These are phyloP conservation scores for Etia nguti DNA, from an alignment of 2,113 vertebrate genomes.

Conservation along the genomic window DNA sequence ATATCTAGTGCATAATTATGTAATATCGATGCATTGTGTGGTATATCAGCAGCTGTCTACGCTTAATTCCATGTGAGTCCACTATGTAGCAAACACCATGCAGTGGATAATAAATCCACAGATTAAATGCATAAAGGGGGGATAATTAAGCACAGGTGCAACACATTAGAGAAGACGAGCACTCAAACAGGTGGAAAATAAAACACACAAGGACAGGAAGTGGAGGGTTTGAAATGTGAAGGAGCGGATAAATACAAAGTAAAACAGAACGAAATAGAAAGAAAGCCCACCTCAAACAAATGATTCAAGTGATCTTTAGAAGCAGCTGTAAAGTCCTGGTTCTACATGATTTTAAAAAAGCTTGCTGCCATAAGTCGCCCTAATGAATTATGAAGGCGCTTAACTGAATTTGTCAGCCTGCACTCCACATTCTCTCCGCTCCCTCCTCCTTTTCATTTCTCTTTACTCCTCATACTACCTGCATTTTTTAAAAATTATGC, in stretches of 20 bases:
- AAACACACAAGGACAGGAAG: background rate
- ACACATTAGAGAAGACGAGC: background rate
- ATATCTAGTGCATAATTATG: background rate
- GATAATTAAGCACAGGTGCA: background rate
- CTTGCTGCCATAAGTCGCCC: background rate
- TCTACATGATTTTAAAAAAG: background rate
- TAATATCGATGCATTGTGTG: background rate
- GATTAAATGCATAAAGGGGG: background rate
- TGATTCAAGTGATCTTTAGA: background rate
- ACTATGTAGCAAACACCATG: background rate
- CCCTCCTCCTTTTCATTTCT: background rate
- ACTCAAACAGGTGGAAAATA: background rate
- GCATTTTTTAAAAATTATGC: background rate
- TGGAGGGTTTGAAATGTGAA: background rate
- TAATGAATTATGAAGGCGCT: background rate
- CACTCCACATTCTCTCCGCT: background rate
- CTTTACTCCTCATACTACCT: background rate
- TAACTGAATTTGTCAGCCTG: background rate
- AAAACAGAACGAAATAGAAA: background rate
- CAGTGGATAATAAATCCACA: background rate
- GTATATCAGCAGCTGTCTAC: background rate
- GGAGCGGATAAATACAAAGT: background rate
- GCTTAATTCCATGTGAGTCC: background rate
- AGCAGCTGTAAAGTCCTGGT: background rate
- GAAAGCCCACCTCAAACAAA: background rate